Conservation (phyloP, 2,888 invertebrate genomes). For the Lasius fuliginosus region DNA sequence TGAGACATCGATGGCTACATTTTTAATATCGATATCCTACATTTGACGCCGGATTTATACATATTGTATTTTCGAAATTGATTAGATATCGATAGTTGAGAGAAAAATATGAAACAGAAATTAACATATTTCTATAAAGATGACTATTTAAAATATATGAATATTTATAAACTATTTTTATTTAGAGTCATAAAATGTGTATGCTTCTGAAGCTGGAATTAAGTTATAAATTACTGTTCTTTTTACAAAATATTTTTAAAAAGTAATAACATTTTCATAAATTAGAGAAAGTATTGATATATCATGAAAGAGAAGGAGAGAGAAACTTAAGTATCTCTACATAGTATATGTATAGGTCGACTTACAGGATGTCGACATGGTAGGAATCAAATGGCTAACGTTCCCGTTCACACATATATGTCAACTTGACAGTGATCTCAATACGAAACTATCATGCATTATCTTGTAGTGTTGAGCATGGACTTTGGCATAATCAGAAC, state of each 20-base stretch:
- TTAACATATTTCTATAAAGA: not conserved
- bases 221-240: not conserved
- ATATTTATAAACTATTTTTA: not conserved
- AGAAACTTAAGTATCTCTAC: conserved; percentile 4
- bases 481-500: conserved; percentile 23
- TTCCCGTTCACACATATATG: conserved; percentile 51
- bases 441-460: conserved; percentile 57
- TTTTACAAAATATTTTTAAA: not conserved
- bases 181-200: not conserved
- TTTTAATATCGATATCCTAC: not conserved
- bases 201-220: not conserved
- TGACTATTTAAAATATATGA: not conserved
- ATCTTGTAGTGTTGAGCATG: conserved; percentile 19
- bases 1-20: not conserved
- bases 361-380: conserved; percentile 56
- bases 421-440: conserved; percentile 56
- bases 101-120: not conserved
- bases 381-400: conserved; percentile 69
- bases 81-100: not conserved
- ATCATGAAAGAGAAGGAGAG: not conserved
- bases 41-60: not conserved
- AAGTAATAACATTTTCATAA: not conserved
- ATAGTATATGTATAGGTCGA: conserved; percentile 37
- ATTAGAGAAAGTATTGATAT: not conserved
- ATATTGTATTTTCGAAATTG: not conserved